A percentile compares a stretch with the other conserved stretches of the same genome.
phyloP scores from a whole-genome alignment of 2,888 invertebrate species.

The Eulithis testata region DNA sequence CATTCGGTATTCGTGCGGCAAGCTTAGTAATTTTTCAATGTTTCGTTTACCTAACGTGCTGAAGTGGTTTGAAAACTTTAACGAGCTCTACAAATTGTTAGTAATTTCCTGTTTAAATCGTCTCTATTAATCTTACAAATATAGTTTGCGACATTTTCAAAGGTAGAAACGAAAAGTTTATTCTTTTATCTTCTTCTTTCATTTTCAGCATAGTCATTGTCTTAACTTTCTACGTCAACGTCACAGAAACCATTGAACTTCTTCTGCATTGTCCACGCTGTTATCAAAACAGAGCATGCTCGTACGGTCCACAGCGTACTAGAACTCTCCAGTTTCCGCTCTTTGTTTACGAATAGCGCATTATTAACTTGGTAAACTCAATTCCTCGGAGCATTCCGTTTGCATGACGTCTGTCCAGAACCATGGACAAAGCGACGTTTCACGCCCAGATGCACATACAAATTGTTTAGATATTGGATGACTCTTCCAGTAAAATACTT shows the following conservation, averaged over 20 bases:
- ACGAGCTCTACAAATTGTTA: not conserved
- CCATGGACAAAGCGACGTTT: slow-evolving; percentile 36
- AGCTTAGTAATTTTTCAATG: slow-evolving; percentile 16
- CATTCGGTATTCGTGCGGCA: slow-evolving; percentile 27
- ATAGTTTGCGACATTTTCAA: not conserved
- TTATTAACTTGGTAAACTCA: slow-evolving; percentile 43
- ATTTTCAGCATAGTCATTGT: slow-evolving; percentile 2
- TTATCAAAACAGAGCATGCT: slow-evolving; percentile 38
- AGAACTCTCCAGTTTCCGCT: slow-evolving; percentile 38
- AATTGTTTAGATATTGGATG: slow-evolving; percentile 16
- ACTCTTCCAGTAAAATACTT: not conserved
- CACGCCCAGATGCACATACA: slow-evolving; percentile 19
- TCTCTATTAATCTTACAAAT: not conserved
- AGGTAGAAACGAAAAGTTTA: not conserved
- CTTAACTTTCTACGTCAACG: slow-evolving; percentile 1
- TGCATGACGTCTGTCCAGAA: slow-evolving; percentile 36
- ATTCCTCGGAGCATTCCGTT: slow-evolving; percentile 40
- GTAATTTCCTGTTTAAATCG: not conserved
- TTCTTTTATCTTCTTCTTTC: not conserved
- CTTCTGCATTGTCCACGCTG: slow-evolving; percentile 38
- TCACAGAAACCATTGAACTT: slow-evolving; percentile 33
- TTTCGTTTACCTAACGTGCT: slow-evolving; percentile 18
- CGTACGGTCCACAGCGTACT: slow-evolving; percentile 31
- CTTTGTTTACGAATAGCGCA: slow-evolving; percentile 44
- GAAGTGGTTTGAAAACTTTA: slow-evolving; percentile 4